phyloP scores from a whole-genome alignment of 2,888 invertebrate genomes.

The Monopis laevigella region DNA sequence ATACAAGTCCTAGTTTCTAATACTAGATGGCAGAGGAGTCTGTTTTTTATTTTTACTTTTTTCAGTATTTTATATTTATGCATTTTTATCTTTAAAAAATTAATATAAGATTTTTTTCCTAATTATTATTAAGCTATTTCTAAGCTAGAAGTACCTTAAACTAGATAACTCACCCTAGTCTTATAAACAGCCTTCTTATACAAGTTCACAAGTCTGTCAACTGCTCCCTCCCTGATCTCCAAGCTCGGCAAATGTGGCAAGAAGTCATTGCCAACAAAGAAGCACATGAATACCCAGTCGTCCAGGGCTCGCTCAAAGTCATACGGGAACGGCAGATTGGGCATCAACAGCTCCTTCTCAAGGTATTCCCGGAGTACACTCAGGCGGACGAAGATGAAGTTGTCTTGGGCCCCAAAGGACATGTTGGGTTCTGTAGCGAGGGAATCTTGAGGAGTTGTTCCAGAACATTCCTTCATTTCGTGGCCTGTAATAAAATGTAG shows the following conservation, averaged over 20 bases:
- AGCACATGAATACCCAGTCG: slow-evolving; percentile 99
- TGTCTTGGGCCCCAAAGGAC: slow-evolving; percentile 77
- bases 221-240: slow-evolving; percentile 97
- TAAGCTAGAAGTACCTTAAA: too few species aligned
- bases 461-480: slow-evolving; percentile 93
- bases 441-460: slow-evolving; percentile 70
- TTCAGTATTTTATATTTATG: too few species aligned
- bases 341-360: slow-evolving; percentile 88
- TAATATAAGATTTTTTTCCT: too few species aligned
- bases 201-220: slow-evolving; percentile 89
- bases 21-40: too few species aligned
- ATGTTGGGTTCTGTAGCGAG: slow-evolving; percentile 61
- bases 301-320: slow-evolving; percentile 96
- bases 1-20: too few species aligned
- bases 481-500: slow-evolving; percentile 82
- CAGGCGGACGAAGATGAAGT: slow-evolving; percentile 93
- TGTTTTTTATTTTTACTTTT: too few species aligned
- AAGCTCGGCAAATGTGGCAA: slow-evolving; percentile 97
- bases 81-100: too few species aligned
- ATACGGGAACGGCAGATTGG: slow-evolving; percentile 91
- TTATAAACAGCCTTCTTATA: slow-evolving; percentile 96
- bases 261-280: slow-evolving; percentile 99
- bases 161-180: slow-evolving; percentile 78
- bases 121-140: too few species aligned
- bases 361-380: slow-evolving; percentile 94